A percentile compares a stretch with the other conserved stretches of the same genome.
Evolutionary conservation across 2,888 invertebrate genomes (phyloP).

Genomic region (Villa cingulata): DNA sequence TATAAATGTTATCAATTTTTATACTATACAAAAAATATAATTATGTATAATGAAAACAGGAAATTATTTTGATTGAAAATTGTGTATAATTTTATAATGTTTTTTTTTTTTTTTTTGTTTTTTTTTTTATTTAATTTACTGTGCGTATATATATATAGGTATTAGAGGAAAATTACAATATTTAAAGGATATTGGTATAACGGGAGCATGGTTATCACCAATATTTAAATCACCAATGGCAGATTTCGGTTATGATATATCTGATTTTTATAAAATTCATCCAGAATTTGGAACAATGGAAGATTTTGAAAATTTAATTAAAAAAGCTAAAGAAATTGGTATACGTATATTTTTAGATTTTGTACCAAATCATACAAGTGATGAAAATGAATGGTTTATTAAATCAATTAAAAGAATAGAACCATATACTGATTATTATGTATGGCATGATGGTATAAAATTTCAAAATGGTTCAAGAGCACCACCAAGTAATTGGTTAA

Average conservation of each 20-base stretch:
- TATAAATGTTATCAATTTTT: too few relatives aligned
- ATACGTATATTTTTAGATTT: constrained; percentile 52
- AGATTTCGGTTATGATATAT: constrained; percentile 80
- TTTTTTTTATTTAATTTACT: too few relatives aligned
- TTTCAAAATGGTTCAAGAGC: constrained; percentile 19
- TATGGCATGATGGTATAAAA: constrained; percentile 54
- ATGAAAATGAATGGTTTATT: constrained; percentile 74
- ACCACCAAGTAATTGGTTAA: constrained; percentile 29
- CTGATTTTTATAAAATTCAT: constrained; percentile 60
- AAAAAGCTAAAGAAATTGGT: constrained; percentile 40
- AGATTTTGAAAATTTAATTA: constrained; percentile 51
- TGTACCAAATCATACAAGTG: constrained; percentile 65
- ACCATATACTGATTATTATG: constrained; percentile 57
- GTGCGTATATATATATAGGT: constrained; percentile 37
- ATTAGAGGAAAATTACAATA: constrained; percentile 47
- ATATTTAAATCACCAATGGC: constrained; percentile 71
- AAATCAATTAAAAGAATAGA: constrained; percentile 49
- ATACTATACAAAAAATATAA: too few relatives aligned
- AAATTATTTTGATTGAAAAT: too few relatives aligned
- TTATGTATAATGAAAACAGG: too few relatives aligned
- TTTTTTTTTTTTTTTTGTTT: too few relatives aligned
- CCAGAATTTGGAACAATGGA: constrained; percentile 56
- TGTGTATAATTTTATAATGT: too few relatives aligned
- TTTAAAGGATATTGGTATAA: constrained; percentile 53
- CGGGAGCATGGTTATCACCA: constrained; percentile 72